phyloP scores from a whole-genome alignment of 2,888 invertebrate species.

The Agrotis exclamationis region DNA sequence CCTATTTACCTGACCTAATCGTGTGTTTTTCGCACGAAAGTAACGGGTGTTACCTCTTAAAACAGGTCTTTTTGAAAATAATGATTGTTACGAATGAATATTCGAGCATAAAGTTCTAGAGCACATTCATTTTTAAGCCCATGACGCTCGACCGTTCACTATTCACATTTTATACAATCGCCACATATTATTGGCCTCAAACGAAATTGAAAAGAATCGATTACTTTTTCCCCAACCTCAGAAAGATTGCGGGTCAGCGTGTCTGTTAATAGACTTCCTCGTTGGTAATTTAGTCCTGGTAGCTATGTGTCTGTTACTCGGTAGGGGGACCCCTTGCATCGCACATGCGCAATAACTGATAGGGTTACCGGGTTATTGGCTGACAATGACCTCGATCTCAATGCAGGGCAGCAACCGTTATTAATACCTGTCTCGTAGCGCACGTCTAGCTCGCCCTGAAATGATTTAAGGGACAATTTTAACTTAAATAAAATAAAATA shows the following conservation, averaged over 20 bases:
- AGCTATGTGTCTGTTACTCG: slow-evolving; percentile 8
- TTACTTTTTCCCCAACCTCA: not conserved
- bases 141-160: not conserved
- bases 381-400: slow-evolving; percentile 23
- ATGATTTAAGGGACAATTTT: not conserved
- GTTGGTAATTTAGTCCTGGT: slow-evolving; percentile 8
- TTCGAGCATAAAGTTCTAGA: not conserved
- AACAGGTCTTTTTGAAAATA: too few species aligned
- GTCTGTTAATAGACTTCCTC: slow-evolving; percentile 1
- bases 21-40: too few species aligned
- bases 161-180: not conserved
- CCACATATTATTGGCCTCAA: not conserved
- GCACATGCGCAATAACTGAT: slow-evolving; percentile 29
- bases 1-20: too few species aligned
- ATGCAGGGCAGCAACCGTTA: not conserved
- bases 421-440: not conserved
- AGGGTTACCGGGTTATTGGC: slow-evolving; percentile 6
- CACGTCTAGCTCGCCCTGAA: not conserved
- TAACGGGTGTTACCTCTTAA: too few species aligned
- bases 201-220: slow-evolving; percentile 12
- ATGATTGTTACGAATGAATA: too few species aligned
- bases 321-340: not conserved
- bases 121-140: not conserved
- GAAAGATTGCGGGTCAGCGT: slow-evolving; percentile 2
- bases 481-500: not conserved